These are phyloP conservation scores for Drosophila elegans DNA, from an alignment of 1,140 invertebrate species.

Conservation along the genomic window DNA sequence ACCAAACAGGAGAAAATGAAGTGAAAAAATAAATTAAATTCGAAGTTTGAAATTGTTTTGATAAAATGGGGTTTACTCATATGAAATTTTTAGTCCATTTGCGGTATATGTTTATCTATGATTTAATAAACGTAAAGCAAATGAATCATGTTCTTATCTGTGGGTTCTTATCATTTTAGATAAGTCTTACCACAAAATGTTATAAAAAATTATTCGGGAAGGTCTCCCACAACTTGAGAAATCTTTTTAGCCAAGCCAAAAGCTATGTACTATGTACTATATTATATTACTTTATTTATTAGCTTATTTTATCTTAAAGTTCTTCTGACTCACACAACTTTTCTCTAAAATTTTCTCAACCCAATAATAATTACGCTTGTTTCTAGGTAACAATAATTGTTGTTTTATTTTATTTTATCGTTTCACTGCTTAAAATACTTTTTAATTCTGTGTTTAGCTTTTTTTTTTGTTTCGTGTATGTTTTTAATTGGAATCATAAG, in stretches of 20 bases:
- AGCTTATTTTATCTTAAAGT: too few relatives aligned
- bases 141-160: slow-evolving; percentile 14
- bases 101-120: neutral
- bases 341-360: too few relatives aligned
- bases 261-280: too few relatives aligned
- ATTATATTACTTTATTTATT: too few relatives aligned
- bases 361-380: neutral
- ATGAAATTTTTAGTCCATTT: neutral
- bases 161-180: neutral
- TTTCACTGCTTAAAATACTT: slow-evolving; percentile 52
- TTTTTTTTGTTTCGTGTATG: neutral
- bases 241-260: too few relatives aligned
- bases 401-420: slow-evolving; percentile 34
- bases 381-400: slow-evolving; percentile 54
- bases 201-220: too few relatives aligned
- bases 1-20: slow-evolving; percentile 21
- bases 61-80: neutral
- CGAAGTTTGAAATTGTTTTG: slow-evolving; percentile 23
- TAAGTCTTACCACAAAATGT: slow-evolving; percentile 9
- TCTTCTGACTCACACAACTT: too few relatives aligned
- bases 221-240: too few relatives aligned
- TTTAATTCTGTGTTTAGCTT: slow-evolving; percentile 26
- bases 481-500: slow-evolving; percentile 46
- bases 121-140: slow-evolving; percentile 7
- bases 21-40: slow-evolving; percentile 42